Evolutionary conservation across 2,113 vertebrate species (phyloP).

Genomic region (Chionodraco myersi): DNA sequence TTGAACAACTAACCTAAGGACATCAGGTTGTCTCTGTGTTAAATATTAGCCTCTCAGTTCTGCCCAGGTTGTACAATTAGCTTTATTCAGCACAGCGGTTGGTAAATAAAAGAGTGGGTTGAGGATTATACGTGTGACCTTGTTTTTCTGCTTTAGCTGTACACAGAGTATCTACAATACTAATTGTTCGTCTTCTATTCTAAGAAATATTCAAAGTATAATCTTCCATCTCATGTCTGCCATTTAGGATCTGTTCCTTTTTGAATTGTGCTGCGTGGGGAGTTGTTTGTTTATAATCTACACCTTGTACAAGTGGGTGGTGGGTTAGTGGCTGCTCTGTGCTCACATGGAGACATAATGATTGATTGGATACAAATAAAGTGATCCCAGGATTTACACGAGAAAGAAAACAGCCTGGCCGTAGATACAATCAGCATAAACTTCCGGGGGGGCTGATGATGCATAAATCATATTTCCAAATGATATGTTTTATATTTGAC

Average conservation of each 20-base stretch:
- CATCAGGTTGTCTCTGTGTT: background rate
- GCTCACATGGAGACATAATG: slow-evolving; percentile 25
- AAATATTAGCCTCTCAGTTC: slow-evolving; percentile 2
- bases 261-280: background rate
- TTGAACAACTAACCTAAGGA: background rate
- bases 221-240: background rate
- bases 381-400: slow-evolving; percentile 2
- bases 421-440: slow-evolving; percentile 1
- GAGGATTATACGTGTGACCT: background rate
- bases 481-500: background rate
- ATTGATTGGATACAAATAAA: slow-evolving; percentile 21
- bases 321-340: slow-evolving; percentile 21
- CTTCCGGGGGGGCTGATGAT: background rate
- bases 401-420: background rate
- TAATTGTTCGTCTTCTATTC: background rate
- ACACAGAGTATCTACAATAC: background rate
- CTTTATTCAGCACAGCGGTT: background rate
- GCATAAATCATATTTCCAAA: background rate
- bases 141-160: background rate
- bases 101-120: background rate
- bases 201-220: background rate
- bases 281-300: slow-evolving; percentile 31
- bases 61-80: slow-evolving; percentile 10
- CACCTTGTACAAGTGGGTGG: slow-evolving; percentile 14
- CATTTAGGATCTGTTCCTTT: background rate